Evolutionary conservation across 2,888 invertebrate species (phyloP), one percentile per base, ranked within the genome.

Genomic region (Cephus pulcher): DNA sequence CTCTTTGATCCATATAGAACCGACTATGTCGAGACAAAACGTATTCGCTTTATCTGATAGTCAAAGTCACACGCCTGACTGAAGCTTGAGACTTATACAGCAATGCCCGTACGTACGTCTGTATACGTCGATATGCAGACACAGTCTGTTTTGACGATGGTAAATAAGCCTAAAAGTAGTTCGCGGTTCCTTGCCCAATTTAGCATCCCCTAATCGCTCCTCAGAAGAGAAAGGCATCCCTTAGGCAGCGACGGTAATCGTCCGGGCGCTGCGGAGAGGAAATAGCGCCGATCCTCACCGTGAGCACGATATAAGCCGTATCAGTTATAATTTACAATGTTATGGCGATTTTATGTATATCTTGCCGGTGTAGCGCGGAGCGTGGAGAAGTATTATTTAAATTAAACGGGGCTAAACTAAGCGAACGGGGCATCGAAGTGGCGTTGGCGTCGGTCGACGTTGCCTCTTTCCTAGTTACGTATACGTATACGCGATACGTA

Each of bases 291-390:
- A 56, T 40, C 73, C 40, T 73, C 73, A 74, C 77, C 75, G 79
- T 78, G 79, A 76, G 81, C 80, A 83, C 85, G 88, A 89, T 89
- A 89, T 91, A 91, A 91, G 90, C 91, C 90, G 90, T 91, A 91
- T 91, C 91, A 90, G 91, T 90, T 90, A 91, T 91, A 91, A 91
- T 91, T 91, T 91, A 91, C 90, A 91, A 90, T 90, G 91, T 91
- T 91, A 91, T 91, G 91, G 91, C 91, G 89, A 91, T 91, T 91
- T 91, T 91, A 91, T 91, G 91, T 91, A 91, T 91, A 91, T 91
- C 91, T 90, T 87, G 86, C 86, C 84, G 87, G 86, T 74, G 81
- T 78, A 76, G 79, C 82, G 73, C 81, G 84, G 87, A 84, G 85
- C 85, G 80, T 86, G 85, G 89, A 89, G 89, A 91, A 91, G 91